Conservation (phyloP, 2,113 vertebrate species). For the Gymnobelideus leadbeateri region DNA sequence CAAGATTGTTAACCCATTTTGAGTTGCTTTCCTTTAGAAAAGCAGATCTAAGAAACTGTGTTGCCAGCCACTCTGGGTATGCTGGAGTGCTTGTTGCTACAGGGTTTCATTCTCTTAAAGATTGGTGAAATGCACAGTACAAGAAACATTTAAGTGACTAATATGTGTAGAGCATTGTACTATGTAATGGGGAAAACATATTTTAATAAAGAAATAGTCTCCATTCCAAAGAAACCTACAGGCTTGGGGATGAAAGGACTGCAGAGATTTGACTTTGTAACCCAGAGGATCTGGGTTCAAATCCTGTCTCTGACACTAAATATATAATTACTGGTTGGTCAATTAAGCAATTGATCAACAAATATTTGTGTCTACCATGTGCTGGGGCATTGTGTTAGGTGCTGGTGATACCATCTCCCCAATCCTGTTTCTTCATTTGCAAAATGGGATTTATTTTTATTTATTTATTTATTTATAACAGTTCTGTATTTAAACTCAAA, state of each 20-base stretch:
- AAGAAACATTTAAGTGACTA: background rate
- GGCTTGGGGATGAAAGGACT: background rate
- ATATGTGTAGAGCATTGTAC: background rate
- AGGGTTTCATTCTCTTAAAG: background rate
- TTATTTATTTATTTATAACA: too few species aligned
- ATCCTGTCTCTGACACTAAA: background rate
- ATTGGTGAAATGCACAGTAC: background rate
- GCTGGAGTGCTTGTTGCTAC: too few species aligned
- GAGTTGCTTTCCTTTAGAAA: too few species aligned
- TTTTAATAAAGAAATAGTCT: background rate
- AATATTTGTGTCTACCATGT: background rate
- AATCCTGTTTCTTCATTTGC: background rate
- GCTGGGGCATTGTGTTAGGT: background rate
- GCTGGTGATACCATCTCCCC: background rate
- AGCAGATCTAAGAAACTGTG: too few species aligned
- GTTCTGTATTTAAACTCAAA: background rate
- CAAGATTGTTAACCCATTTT: too few species aligned
- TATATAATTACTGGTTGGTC: background rate
- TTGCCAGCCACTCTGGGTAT: too few species aligned
- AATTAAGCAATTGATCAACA: background rate
- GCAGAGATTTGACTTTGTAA: background rate
- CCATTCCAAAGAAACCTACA: background rate
- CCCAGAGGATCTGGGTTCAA: background rate
- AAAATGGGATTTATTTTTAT: background rate
- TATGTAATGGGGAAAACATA: background rate